Percentiles rank a stretch among this genome's conserved stretches.
Conservation (phyloP, 2,113 vertebrate species). For the Prolemur simus region DNA sequence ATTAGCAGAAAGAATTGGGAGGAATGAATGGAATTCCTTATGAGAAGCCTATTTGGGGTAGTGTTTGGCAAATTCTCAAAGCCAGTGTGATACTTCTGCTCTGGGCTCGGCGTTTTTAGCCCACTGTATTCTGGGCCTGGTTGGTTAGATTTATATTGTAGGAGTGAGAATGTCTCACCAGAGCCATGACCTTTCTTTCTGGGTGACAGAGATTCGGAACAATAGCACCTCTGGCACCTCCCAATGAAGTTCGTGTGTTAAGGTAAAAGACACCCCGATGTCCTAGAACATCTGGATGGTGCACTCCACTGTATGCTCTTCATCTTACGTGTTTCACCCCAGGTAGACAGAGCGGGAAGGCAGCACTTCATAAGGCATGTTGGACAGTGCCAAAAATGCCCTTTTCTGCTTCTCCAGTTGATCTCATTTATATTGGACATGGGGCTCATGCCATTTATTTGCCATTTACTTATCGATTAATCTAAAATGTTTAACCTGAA, state of each 20-base stretch:
- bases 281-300: not conserved
- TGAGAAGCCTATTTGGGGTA: not conserved
- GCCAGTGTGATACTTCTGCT: not conserved
- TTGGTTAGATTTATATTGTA: slow-evolving; percentile 4
- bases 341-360: not conserved
- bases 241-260: slow-evolving; percentile 47
- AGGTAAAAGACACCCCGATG: not conserved
- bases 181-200: slow-evolving; percentile 48
- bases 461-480: slow-evolving; percentile 75
- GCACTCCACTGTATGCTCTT: not conserved
- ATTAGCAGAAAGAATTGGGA: slow-evolving; percentile 71
- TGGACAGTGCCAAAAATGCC: slow-evolving; percentile 50
- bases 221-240: slow-evolving; percentile 5
- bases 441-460: slow-evolving; percentile 58
- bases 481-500: slow-evolving; percentile 69
- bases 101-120: not conserved
- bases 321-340: not conserved
- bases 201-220: slow-evolving; percentile 27
- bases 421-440: slow-evolving; percentile 66
- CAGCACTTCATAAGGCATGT: not conserved
- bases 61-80: not conserved
- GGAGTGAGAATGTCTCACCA: not conserved
- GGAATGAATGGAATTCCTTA: slow-evolving; percentile 57
- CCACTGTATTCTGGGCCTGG: not conserved
- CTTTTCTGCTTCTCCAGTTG: slow-evolving; percentile 54